Percentiles rank a stretch among this genome's conserved stretches.
Evolutionary conservation across 2,797 vertebrate species (phyloP).

Genomic region (Alcedo quadribrachys): DNA sequence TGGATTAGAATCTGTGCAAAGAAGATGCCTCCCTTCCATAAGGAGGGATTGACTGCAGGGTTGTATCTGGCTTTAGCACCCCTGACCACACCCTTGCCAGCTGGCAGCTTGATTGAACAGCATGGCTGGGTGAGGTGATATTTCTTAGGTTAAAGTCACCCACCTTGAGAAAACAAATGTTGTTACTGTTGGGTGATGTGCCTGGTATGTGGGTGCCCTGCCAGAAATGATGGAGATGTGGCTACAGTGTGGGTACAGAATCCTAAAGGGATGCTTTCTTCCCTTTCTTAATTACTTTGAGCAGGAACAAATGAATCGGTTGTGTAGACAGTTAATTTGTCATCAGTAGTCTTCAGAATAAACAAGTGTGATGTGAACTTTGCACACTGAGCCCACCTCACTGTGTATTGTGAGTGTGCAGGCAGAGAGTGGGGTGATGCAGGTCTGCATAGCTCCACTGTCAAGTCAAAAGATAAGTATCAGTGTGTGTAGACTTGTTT

Average conservation of each 20-base stretch:
- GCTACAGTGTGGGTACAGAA: background rate
- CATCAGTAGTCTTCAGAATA: background rate
- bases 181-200: background rate
- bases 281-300: background rate
- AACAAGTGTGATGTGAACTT: background rate
- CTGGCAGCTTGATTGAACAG: background rate
- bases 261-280: background rate
- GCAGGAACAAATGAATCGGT: background rate
- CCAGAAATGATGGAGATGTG: background rate
- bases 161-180: background rate
- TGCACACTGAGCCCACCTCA: background rate
- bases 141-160: fast-evolving
- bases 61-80: background rate
- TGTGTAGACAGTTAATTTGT: background rate
- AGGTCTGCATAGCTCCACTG: background rate
- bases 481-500: background rate
- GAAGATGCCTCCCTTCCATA: background rate
- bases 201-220: background rate
- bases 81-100: fast-evolving
- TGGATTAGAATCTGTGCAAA: background rate
- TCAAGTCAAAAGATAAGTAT: background rate
- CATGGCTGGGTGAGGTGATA: background rate
- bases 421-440: background rate
- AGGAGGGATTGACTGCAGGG: background rate
- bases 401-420: background rate